Conservation (phyloP, 2,113 vertebrate species). For the Pagrus major region DNA sequence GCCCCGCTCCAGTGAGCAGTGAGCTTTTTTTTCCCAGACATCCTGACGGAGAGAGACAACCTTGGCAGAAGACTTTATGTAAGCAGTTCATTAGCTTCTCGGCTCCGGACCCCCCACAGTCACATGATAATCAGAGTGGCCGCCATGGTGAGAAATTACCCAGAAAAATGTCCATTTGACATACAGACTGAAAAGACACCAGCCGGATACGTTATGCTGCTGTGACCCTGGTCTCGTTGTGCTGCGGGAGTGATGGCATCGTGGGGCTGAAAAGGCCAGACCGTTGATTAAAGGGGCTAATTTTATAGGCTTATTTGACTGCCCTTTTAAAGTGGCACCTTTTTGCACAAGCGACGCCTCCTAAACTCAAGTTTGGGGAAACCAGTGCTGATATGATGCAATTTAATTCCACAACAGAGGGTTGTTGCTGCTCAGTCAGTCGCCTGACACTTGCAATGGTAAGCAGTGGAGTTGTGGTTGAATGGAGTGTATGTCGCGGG, state of each 20-base stretch:
- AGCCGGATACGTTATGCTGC: conserved; percentile 46
- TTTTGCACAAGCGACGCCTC: conserved; percentile 8
- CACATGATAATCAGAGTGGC: conserved; percentile 45
- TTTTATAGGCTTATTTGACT: conserved; percentile 30
- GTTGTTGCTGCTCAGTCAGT: conserved; percentile 5
- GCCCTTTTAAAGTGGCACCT: conserved; percentile 11
- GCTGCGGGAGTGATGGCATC: conserved; percentile 9
- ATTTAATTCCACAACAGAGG: conserved; percentile 29
- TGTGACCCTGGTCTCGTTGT: conserved; percentile 24
- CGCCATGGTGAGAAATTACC: conserved; percentile 56
- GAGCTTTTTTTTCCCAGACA: conserved; percentile 43
- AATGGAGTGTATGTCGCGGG: background rate
- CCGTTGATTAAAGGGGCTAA: conserved; percentile 22
- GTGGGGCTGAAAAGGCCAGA: conserved; percentile 18
- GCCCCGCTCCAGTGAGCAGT: conserved; percentile 51
- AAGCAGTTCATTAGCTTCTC: conserved; percentile 65
- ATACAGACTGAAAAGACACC: conserved; percentile 42
- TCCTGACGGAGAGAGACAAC: conserved; percentile 50
- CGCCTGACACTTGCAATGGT: background rate
- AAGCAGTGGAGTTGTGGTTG: conserved; percentile 14
- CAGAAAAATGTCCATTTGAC: conserved; percentile 65
- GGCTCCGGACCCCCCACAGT: conserved; percentile 24
- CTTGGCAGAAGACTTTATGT: conserved; percentile 63
- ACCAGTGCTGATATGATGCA: background rate
- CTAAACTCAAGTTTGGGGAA: background rate